Conservation (phyloP, 2,113 vertebrate genomes). For the Rutilus rutilus region DNA sequence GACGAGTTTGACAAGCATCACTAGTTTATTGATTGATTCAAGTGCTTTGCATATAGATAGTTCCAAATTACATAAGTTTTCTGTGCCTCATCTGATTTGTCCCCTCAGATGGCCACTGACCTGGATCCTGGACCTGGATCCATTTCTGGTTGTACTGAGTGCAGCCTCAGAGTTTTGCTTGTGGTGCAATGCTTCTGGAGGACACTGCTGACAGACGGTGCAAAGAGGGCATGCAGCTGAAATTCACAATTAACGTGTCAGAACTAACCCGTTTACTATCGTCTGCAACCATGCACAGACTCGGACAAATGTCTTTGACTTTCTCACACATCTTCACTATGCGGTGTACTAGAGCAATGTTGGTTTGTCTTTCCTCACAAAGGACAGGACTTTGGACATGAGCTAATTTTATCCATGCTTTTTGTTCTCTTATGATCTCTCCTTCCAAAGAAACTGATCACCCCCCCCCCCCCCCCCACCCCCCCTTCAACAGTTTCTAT, state of each 20-base stretch:
- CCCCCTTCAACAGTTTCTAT: slow-evolving; percentile 71
- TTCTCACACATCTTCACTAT: not conserved
- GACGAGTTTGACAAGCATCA: not conserved
- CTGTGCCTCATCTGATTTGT: slow-evolving; percentile 13
- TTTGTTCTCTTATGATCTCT: slow-evolving; percentile 59
- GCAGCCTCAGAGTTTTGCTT: slow-evolving; percentile 25
- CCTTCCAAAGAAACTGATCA: slow-evolving; percentile 70
- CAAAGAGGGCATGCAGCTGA: slow-evolving; percentile 20
- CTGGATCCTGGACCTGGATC: not conserved
- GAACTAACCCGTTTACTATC: slow-evolving; percentile 24
- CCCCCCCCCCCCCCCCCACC: slow-evolving; percentile 22
- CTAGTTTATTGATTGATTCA: slow-evolving; percentile 3
- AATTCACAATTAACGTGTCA: slow-evolving; percentile 51
- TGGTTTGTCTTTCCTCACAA: slow-evolving; percentile 37
- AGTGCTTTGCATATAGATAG: not conserved
- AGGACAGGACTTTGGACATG: slow-evolving; percentile 20
- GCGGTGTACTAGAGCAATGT: slow-evolving; percentile 38
- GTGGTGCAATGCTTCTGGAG: slow-evolving; percentile 20
- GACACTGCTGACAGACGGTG: slow-evolving; percentile 26
- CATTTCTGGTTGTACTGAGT: not conserved
- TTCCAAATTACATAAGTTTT: not conserved
- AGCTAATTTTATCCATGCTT: slow-evolving; percentile 61
- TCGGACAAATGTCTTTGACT: not conserved
- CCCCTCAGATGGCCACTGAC: not conserved
- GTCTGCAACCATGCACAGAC: not conserved